Evolutionary conservation across 2,888 invertebrate genomes (phyloP).

Genomic region (Aporophyla nigra): DNA sequence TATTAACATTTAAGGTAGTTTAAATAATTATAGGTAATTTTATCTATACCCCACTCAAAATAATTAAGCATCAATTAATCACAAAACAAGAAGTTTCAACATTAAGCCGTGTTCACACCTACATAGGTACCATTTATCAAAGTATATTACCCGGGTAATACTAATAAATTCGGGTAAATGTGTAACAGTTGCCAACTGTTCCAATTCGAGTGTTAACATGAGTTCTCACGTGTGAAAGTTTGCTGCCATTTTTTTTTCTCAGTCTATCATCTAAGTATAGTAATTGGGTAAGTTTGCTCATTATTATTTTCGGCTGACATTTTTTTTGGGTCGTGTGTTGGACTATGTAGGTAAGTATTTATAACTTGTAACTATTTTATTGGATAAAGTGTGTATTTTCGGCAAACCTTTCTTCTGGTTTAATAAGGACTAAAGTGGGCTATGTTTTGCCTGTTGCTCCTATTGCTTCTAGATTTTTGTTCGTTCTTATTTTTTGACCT

Average conservation of each 20-base stretch:
- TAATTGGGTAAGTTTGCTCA: slow-evolving; percentile 90
- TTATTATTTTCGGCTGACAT: slow-evolving; percentile 85
- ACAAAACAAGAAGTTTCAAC: slow-evolving; percentile 52
- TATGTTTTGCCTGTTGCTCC: neutral
- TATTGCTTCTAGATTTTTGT: neutral
- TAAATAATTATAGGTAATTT: neutral
- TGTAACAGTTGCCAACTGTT: slow-evolving; percentile 61
- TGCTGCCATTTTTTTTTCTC: slow-evolving; percentile 76
- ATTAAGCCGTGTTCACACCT: slow-evolving; percentile 55
- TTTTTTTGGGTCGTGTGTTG: slow-evolving; percentile 68
- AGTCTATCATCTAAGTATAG: slow-evolving; percentile 83
- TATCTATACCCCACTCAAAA: slow-evolving; percentile 5
- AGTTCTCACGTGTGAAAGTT: slow-evolving; percentile 72
- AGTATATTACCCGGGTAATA: slow-evolving; percentile 57
- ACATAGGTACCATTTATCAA: slow-evolving; percentile 57
- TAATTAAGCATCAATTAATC: slow-evolving; percentile 47
- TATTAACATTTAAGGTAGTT: neutral
- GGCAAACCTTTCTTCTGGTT: neutral
- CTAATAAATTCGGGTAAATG: slow-evolving; percentile 64
- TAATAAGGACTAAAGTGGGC: neutral
- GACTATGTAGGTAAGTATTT: slow-evolving; percentile 16
- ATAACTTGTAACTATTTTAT: slow-evolving; percentile 16
- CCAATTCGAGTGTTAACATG: slow-evolving; percentile 63
- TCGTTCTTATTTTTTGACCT: neutral
- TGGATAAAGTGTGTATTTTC: neutral